These are phyloP conservation scores for Oscheius sp. DNA, from an alignment of 2,888 invertebrate genomes.

Conservation along the genomic window DNA sequence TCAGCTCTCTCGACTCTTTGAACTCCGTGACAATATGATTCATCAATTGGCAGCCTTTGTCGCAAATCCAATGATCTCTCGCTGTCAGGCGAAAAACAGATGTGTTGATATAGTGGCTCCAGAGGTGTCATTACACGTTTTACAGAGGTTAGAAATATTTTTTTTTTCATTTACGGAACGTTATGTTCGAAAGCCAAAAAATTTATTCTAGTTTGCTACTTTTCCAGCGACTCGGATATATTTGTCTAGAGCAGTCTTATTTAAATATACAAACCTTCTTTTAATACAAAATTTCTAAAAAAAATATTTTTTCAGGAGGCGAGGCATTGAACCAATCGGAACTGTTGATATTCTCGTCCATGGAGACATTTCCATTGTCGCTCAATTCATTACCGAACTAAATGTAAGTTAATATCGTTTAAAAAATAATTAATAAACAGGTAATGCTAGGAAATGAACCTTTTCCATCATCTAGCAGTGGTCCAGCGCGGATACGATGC, in stretches of 20 bases:
- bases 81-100: conserved; percentile 40
- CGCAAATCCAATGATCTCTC: conserved; percentile 35
- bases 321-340: neutral
- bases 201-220: too few relatives aligned
- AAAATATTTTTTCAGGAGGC: conserved; percentile 11
- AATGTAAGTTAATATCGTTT: conserved; percentile 32
- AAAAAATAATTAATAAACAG: neutral
- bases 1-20: conserved; percentile 89
- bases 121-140: conserved; percentile 33
- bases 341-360: conserved; percentile 35
- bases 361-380: conserved; percentile 44
- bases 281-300: conserved; percentile 2
- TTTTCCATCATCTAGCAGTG: conserved; percentile 35
- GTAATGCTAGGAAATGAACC: conserved; percentile 35
- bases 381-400: conserved; percentile 51
- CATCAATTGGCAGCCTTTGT: conserved; percentile 76
- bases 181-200: too few relatives aligned
- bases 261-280: too few relatives aligned
- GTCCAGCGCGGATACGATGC: conserved; percentile 42
- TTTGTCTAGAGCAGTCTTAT: too few relatives aligned
- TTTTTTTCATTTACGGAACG: too few relatives aligned
- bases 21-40: conserved; percentile 90
- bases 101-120: conserved; percentile 47
- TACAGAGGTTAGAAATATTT: conserved; percentile 38
- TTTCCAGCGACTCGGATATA: too few relatives aligned